Percentiles rank a stretch among this genome's conserved stretches.
Conservation (phyloP, 2,113 vertebrate genomes). For the Hiodon tergisus region DNA sequence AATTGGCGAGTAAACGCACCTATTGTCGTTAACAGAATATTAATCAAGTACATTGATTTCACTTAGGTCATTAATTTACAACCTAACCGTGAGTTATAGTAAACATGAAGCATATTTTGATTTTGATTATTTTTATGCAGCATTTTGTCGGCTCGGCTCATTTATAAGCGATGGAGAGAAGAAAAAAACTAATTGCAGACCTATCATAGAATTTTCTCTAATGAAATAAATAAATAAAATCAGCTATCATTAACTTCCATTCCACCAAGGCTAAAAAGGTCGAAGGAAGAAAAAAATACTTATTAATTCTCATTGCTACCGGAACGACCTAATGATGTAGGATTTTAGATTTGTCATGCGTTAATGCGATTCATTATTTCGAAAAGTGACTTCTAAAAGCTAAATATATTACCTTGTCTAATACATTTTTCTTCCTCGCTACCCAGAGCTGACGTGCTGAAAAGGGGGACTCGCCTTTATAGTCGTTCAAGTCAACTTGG, state of each 20-base stretch:
- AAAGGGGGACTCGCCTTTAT: constrained; percentile 18
- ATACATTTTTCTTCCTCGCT: constrained; percentile 54
- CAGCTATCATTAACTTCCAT: constrained; percentile 78
- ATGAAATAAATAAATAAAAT: constrained; percentile 85
- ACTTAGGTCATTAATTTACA: constrained; percentile 13
- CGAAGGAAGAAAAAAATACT: constrained; percentile 55
- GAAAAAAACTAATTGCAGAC: constrained; percentile 30
- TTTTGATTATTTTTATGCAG: constrained; percentile 21
- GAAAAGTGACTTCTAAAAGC: constrained; percentile 63
- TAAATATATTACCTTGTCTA: constrained; percentile 64
- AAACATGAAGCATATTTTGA: constrained; percentile 18
- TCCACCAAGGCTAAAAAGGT: constrained; percentile 71
- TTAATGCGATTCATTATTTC: constrained; percentile 77
- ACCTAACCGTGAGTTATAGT: constrained; percentile 15
- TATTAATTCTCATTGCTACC: constrained; percentile 73
- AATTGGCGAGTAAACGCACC: background rate
- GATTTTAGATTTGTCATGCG: constrained; percentile 68
- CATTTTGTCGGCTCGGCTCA: constrained; percentile 29
- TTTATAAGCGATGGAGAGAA: constrained; percentile 27
- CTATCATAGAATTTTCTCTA: constrained; percentile 52
- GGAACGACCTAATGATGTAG: constrained; percentile 72
- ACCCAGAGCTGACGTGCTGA: constrained; percentile 35
- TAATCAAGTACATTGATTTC: constrained; percentile 22
- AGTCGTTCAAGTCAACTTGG: constrained; percentile 15
- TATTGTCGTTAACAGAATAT: background rate